phyloP scores from a whole-genome alignment of 2,797 vertebrate species.

The Lophotriccus pileatus region DNA sequence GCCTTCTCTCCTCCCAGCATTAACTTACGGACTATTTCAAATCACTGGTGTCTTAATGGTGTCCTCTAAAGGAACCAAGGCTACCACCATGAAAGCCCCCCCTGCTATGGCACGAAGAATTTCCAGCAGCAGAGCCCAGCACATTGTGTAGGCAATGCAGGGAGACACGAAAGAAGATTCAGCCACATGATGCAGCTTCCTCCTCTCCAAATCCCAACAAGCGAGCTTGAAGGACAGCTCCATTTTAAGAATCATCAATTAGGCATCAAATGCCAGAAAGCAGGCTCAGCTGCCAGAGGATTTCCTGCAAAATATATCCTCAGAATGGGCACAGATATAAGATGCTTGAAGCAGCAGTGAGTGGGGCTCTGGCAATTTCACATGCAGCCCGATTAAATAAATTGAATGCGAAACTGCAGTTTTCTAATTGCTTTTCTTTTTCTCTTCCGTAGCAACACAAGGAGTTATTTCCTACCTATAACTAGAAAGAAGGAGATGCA shows the following conservation, averaged over 20 bases:
- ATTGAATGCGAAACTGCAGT: background rate
- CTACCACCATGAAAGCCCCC: background rate
- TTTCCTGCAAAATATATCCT: background rate
- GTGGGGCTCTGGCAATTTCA: background rate
- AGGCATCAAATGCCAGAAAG: background rate
- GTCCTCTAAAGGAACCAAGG: background rate
- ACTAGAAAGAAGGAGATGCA: background rate
- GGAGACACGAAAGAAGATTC: background rate
- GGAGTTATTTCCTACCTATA: background rate
- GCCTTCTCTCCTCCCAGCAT: background rate
- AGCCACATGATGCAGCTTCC: background rate
- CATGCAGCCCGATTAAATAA: background rate
- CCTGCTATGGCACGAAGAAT: background rate
- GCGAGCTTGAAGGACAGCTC: background rate
- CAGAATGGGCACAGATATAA: background rate
- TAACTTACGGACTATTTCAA: background rate
- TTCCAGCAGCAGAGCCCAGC: background rate
- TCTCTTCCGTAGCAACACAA: background rate
- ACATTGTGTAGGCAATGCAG: background rate
- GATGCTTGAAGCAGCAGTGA: background rate
- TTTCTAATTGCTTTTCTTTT: background rate
- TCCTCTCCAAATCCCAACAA: background rate
- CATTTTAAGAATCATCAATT: background rate
- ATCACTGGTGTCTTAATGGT: background rate
- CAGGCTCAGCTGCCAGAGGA: slow-evolving; percentile 4